Conservation (phyloP, 2,797 vertebrate genomes). For the Gadopsis bispinosus region DNA sequence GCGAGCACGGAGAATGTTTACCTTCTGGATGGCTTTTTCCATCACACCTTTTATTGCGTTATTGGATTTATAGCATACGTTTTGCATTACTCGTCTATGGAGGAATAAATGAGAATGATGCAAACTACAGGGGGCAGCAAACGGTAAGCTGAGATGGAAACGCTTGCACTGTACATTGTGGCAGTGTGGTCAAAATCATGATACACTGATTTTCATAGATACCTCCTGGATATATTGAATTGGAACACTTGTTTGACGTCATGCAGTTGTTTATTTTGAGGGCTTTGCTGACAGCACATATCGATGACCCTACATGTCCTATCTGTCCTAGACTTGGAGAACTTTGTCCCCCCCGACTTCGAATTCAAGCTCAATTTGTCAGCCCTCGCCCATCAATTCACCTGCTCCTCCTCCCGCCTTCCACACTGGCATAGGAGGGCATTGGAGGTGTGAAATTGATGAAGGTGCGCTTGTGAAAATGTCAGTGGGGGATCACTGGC, state of each 20-base stretch:
- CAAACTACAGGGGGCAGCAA: constrained; percentile 89
- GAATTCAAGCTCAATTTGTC: constrained; percentile 68
- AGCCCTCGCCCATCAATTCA: constrained; percentile 72
- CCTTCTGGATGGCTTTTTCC: constrained; percentile 60
- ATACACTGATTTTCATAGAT: constrained; percentile 10
- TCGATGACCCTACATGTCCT: constrained; percentile 35
- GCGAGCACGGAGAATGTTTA: constrained; percentile 65
- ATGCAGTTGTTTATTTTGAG: constrained; percentile 12
- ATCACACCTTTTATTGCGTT: constrained; percentile 59
- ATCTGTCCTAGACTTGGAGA: constrained; percentile 50
- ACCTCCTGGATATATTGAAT: background rate
- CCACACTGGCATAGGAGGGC: constrained; percentile 74
- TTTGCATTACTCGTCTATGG: constrained; percentile 64
- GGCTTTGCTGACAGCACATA: constrained; percentile 28
- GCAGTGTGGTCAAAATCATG: constrained; percentile 8
- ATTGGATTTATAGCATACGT: constrained; percentile 54
- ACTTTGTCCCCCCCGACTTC: constrained; percentile 61
- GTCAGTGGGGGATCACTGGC: constrained; percentile 72
- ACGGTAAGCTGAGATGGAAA: constrained; percentile 72
- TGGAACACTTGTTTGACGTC: constrained; percentile 6
- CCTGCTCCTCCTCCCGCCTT: constrained; percentile 54
- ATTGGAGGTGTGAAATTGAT: constrained; percentile 78
- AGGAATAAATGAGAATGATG: constrained; percentile 43
- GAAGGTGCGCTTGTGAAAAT: constrained; percentile 79
- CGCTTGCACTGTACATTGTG: background rate